These are phyloP conservation scores for Apostichopus leukothele DNA, from an alignment of 53 echinoderm and acorn worm species.

Conservation along the genomic window DNA sequence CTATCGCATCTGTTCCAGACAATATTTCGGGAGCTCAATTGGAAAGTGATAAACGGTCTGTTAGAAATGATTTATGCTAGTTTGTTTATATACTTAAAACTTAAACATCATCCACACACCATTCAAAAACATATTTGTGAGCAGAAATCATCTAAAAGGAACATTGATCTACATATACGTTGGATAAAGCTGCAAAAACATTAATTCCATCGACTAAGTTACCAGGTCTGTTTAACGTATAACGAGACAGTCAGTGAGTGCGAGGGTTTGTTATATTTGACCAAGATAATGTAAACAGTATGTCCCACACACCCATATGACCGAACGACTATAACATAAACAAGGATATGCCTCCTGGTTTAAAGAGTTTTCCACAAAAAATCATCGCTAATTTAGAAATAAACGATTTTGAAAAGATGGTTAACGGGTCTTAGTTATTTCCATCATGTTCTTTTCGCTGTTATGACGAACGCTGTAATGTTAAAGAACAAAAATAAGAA, in stretches of 20 bases:
- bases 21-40: background rate
- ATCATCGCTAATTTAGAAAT: constrained; percentile 35
- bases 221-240: background rate
- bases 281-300: background rate
- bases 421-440: background rate
- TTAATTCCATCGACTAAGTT: background rate
- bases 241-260: background rate
- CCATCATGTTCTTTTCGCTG: background rate
- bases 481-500: no score
- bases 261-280: background rate
- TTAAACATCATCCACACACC: constrained; percentile 2
- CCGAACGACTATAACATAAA: constrained; percentile 22
- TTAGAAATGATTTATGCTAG: constrained; percentile 9
- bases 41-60: background rate
- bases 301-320: background rate
- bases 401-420: constrained; percentile 29
- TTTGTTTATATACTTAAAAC: background rate
- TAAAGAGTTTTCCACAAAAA: constrained; percentile 11
- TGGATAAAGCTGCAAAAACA: constrained; percentile 4
- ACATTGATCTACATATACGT: background rate
- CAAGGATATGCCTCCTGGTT: constrained; percentile 24
- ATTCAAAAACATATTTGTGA: background rate
- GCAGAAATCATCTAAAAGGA: background rate
- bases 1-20: background rate
- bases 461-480: no score